Evolutionary conservation across 2,888 invertebrate genomes (phyloP).

Genomic region (Netelia fuscicornis): DNA sequence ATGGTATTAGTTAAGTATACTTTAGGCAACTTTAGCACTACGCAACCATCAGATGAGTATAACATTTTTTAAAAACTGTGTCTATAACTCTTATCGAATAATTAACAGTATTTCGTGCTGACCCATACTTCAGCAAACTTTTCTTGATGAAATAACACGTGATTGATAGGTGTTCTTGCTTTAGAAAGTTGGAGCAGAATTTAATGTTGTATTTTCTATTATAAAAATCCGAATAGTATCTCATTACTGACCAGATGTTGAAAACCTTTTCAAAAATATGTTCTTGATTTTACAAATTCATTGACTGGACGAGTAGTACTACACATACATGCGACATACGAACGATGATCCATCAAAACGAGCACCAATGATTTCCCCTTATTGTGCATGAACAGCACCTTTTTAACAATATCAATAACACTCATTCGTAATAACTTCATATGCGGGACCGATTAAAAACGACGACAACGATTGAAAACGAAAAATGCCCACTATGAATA

Average conservation of each 20-base stretch:
- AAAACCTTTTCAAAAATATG: not conserved
- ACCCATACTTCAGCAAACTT: no score
- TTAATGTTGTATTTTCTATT: no score
- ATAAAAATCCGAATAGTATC: no score
- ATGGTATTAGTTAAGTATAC: not conserved
- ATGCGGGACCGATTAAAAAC: not conserved
- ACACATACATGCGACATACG: not conserved
- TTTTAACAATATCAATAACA: not conserved
- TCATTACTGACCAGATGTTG: no score
- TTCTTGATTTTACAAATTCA: not conserved
- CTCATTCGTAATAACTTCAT: not conserved
- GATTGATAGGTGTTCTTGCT: no score
- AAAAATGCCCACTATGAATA: not conserved
- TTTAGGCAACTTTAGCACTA: not conserved
- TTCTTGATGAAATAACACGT: no score
- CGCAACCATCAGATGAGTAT: not conserved
- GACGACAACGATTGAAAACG: slow-evolving; percentile 6
- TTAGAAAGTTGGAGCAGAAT: no score
- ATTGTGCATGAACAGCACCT: not conserved
- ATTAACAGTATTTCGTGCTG: no score
- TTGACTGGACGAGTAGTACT: not conserved
- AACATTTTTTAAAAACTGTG: not conserved
- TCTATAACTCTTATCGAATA: not conserved
- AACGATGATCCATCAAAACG: not conserved
- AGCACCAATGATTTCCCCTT: not conserved